Base-by-base conservation (phyloP, 2,797 vertebrate species). In the Oreortyx pictus region DNA sequence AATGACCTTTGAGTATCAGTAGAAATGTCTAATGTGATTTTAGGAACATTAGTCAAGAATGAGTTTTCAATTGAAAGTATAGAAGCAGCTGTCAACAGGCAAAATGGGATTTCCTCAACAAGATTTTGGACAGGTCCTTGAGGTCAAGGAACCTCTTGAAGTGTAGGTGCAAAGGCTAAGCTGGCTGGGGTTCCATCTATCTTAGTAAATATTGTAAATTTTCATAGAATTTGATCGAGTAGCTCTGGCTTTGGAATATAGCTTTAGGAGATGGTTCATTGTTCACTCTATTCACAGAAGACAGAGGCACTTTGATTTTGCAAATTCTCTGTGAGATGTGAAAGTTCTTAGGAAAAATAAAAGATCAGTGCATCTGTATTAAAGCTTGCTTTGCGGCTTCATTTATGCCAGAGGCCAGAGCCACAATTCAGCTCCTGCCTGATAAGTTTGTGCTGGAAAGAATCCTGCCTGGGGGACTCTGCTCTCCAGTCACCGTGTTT, bases 401-500 rank as follows among this genome's bases (percentile, higher is more conserved):
- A 4, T 90, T 83, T 89, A 41, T 82, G 77, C 80, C 74, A 60
- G 79, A 65, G 73, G 74, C 87, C 84, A 56, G 74, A 91, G 67
- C 17, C 43, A 57, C 71, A 76, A 3, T 66, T 93, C 47, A 70
- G 56, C 66, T 91, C 50, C 59, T 86, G 79, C 71, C 75, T 88
- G 19, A 39, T 61, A 54, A 60, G 22, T 76, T 75, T 75, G 14
- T 90, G n/a, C 71, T 77, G 61, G 37, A 61, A 82, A 86, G 64
- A 50, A 54, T 74, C 46, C 57, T 81, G 73, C 73, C 44, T 46
- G 12, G 4, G 8, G 50, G 61, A 59, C 20, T 90, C 23, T 61
- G 57, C 72, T 81, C 64, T 88, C 65, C 59, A 80, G 74, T 88
- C 90, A 73, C 57, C 77, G 92, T 66, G 39, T 88, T 95, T 88